Percentiles rank a stretch among this genome's conserved stretches.
phyloP scores from a whole-genome alignment of 2,797 vertebrate species.

The Falco concolor region DNA sequence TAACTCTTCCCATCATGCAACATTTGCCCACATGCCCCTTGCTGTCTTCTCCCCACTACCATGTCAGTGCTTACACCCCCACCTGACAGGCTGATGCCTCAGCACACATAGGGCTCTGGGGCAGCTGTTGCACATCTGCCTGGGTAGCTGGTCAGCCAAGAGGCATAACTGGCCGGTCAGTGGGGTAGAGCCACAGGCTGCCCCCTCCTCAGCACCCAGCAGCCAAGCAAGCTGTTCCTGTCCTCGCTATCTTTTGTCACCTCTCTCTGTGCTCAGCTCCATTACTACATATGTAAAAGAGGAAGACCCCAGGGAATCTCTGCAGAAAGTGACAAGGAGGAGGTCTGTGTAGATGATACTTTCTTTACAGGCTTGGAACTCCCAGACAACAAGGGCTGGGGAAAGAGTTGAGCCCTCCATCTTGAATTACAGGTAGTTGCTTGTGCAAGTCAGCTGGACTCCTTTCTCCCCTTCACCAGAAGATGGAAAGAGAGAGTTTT shows the following conservation, averaged over 20 bases:
- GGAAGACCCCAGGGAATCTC: not conserved
- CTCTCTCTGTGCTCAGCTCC: not conserved
- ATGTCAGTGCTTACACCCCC: not conserved
- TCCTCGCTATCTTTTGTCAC: not conserved
- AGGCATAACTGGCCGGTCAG: not conserved
- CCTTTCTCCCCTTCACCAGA: not conserved
- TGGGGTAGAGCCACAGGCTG: not conserved
- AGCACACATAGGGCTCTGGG: not conserved
- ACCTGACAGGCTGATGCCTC: not conserved
- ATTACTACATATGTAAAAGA: fast-evolving
- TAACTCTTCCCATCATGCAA: not conserved
- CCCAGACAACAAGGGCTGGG: not conserved
- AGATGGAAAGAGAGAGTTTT: not conserved
- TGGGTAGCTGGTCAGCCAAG: not conserved
- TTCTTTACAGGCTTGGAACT: not conserved
- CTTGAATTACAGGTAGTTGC: not conserved
- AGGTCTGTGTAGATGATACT: not conserved
- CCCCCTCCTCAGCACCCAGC: not conserved
- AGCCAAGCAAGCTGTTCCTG: not conserved
- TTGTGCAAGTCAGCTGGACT: not conserved
- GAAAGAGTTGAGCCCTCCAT: not conserved
- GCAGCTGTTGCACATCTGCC: not conserved
- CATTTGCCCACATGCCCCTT: not conserved
- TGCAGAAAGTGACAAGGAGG: not conserved
- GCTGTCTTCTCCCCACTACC: not conserved